Base-by-base conservation (phyloP, 2,888 invertebrate species). In the Tenodera sinensis region DNA sequence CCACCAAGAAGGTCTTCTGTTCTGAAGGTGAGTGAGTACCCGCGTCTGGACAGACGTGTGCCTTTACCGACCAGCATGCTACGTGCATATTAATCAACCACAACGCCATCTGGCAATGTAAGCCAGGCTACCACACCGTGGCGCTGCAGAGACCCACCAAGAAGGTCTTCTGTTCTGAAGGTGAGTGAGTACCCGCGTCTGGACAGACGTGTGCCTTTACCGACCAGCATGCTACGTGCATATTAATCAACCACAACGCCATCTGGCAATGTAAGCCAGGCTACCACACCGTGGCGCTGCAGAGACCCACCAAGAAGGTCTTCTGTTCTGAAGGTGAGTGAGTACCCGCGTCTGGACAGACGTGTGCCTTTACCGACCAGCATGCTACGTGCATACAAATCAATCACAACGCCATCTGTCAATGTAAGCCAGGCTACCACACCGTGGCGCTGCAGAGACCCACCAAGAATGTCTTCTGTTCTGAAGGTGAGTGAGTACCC, bases 61-160 rank as follows among this genome's bases (percentile, higher is more conserved):
- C 94, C 92, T 97, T 96, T 92, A 95, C 95, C 93, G 98, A 98
- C 93, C 95, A 96, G 91, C 97, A 98, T 93, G 95, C 98, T 90
- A 96, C 96, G 84, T 98, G 98, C 94, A 96, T 96, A 91, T 97
- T 96, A 93, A 96, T 97, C 92, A 97, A 96, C 92, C 97, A 97
- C 95, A 97, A 97, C 93, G 97, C 97, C 90, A 95, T 96, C 92
- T 98, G 98, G 93, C 97, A 98, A 93, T 98, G 98, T 94, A 96
- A 96, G 92, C 94, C 94, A 89, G 97, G 97, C 89, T 98, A 96
- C 93, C 97, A 97, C 94, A 96, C 95, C 92, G 97, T 97, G 91
- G 95, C 96, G 92, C 95, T 97, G 92, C 95, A 96, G 92, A 95
- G 96, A 92, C 97, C 97, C 89, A 96, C 96, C 92, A 96, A 96